Percentiles rank a stretch among this genome's conserved stretches.
Evolutionary conservation across 1,140 invertebrate genomes (phyloP).

Genomic region (Bombus soroeensis): DNA sequence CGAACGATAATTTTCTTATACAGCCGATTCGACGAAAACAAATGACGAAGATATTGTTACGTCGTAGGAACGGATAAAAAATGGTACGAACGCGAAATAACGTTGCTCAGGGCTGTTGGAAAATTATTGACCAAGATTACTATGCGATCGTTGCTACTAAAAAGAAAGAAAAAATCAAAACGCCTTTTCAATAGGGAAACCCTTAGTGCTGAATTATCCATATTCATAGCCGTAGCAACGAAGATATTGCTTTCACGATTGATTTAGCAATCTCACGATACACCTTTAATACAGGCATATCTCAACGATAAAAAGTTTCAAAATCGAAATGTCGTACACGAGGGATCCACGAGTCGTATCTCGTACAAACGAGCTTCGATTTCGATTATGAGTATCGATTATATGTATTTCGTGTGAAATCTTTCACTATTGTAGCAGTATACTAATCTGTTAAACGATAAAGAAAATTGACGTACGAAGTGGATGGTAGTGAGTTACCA

Average conservation of each 20-base stretch:
- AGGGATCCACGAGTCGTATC: conserved; percentile 37
- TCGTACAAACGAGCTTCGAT: conserved; percentile 14
- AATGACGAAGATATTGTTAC: background rate
- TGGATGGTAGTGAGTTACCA: background rate
- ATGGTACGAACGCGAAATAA: background rate
- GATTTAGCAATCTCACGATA: conserved; percentile 13
- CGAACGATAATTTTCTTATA: background rate
- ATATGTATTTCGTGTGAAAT: conserved; percentile 39
- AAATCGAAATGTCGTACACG: conserved; percentile 50
- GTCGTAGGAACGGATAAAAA: background rate
- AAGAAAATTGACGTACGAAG: background rate
- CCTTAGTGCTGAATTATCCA: background rate
- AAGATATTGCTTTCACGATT: conserved; percentile 1
- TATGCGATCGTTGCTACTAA: background rate
- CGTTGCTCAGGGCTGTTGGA: background rate
- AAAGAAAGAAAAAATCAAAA: background rate
- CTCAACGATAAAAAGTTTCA: background rate
- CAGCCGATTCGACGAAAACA: background rate
- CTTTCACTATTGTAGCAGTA: conserved; percentile 20
- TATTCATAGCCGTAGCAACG: conserved; percentile 12
- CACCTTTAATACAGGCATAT: conserved; percentile 8
- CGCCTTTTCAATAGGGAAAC: too few relatives aligned
- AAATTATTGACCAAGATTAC: background rate
- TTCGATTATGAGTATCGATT: conserved; percentile 21
- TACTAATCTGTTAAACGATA: background rate